These are phyloP conservation scores for Fistularia tabacaria DNA, from an alignment of 2,797 vertebrate genomes.

Conservation along the genomic window DNA sequence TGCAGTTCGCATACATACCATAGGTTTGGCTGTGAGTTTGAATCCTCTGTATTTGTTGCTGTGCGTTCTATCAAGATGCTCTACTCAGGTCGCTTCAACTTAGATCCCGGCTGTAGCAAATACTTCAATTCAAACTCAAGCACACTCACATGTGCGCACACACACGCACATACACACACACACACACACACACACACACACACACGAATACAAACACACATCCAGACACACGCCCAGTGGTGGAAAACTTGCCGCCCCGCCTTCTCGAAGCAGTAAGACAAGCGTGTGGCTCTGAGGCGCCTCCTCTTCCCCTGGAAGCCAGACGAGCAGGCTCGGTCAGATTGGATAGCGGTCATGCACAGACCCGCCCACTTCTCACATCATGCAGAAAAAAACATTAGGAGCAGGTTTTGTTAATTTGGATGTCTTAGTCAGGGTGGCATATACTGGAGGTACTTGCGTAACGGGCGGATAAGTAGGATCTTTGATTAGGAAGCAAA, in stretches of 20 bases:
- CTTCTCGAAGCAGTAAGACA: constrained; percentile 47
- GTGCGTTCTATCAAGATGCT: constrained; percentile 21
- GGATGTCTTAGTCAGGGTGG: constrained; percentile 2
- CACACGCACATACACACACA: constrained; percentile 28
- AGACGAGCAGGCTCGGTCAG: constrained; percentile 34
- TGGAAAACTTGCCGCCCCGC: constrained; percentile 57
- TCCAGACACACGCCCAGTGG: constrained; percentile 32
- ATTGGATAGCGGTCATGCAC: constrained; percentile 49
- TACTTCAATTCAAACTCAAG: constrained; percentile 27
- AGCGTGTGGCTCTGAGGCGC: constrained; percentile 37
- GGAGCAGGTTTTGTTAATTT: not conserved
- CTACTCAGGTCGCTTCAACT: constrained; percentile 33
- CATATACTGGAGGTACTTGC: not conserved
- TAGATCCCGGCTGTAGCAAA: constrained; percentile 30
- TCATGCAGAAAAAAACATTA: constrained; percentile 56
- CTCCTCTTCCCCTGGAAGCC: constrained; percentile 40
- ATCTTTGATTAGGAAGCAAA: constrained; percentile 3
- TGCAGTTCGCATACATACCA: constrained; percentile 68
- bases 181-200: constrained; percentile 6
- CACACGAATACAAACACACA: constrained; percentile 27
- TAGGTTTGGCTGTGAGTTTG: constrained; percentile 52
- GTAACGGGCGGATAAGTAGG: too few relatives aligned
- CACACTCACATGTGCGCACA: constrained; percentile 3
- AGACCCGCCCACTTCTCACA: constrained; percentile 36
- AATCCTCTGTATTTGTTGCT: constrained; percentile 37